Evolutionary conservation across 2,888 invertebrate genomes (phyloP).

Genomic region (Aelia acuminata): DNA sequence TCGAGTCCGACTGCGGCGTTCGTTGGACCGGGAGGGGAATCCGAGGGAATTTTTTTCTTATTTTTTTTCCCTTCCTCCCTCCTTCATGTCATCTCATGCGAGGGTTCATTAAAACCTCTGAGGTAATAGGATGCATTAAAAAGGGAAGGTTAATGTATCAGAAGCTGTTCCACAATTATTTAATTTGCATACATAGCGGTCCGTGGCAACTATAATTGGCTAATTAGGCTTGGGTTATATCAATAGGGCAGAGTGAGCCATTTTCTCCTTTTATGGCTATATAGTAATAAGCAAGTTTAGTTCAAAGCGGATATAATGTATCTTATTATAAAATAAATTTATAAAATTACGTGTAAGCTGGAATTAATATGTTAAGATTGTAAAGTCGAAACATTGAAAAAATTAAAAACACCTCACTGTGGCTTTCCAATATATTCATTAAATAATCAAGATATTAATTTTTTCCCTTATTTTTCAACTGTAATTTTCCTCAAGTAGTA

Average conservation of each 20-base stretch:
- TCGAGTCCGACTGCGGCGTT: not conserved
- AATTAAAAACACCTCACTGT: no score
- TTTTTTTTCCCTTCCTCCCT: no score
- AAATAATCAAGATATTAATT: no score
- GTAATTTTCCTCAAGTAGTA: no score
- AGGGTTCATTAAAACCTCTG: not conserved
- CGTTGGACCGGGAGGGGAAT: not conserved
- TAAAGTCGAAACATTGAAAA: no score
- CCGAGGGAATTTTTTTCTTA: not conserved
- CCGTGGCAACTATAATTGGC: not conserved
- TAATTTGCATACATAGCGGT: conserved; percentile 20
- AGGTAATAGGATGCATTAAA: not conserved
- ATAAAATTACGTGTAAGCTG: not conserved
- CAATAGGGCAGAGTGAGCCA: not conserved
- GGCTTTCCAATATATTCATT: no score
- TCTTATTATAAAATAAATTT: not conserved
- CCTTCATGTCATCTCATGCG: not conserved
- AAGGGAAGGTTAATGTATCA: conserved; percentile 25
- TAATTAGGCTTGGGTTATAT: conserved; percentile 21
- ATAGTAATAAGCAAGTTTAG: not conserved
- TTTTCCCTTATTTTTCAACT: no score
- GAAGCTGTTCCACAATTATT: not conserved
- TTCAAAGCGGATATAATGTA: not conserved
- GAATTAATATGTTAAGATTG: no score
- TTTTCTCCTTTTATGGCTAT: not conserved